Evolutionary conservation across 1,140 invertebrate genomes (phyloP).

Genomic region (Helicoverpa armigera): DNA sequence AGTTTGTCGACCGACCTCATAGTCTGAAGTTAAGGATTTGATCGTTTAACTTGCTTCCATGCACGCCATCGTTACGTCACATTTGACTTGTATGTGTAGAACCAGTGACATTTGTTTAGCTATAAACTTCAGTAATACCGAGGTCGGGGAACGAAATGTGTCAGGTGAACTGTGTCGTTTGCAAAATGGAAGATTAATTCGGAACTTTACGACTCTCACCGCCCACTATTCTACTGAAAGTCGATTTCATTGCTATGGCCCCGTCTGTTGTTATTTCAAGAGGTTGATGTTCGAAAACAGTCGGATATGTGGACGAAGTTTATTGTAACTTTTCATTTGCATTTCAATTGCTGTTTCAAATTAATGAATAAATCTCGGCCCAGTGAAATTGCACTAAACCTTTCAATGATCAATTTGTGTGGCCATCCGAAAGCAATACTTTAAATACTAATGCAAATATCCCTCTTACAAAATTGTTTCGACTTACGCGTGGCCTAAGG

Average conservation of each 20-base stretch:
- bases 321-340: neutral
- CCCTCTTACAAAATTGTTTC: constrained; percentile 58
- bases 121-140: constrained; percentile 28
- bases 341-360: constrained; percentile 28
- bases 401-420: constrained; percentile 22
- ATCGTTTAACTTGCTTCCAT: constrained; percentile 7
- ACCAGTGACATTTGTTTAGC: constrained; percentile 40
- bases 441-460: constrained; percentile 58
- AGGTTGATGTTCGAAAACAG: neutral
- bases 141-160: constrained; percentile 37
- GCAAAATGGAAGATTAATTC: constrained; percentile 39
- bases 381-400: neutral
- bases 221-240: constrained; percentile 13
- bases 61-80: constrained; percentile 31
- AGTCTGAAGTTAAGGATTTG: constrained; percentile 28
- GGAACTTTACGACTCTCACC: constrained; percentile 34
- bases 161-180: constrained; percentile 30
- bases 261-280: neutral
- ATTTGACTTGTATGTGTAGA: constrained; percentile 19
- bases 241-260: constrained; percentile 16
- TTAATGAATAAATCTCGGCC: constrained; percentile 15
- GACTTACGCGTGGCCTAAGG: constrained; percentile 54
- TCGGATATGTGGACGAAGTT: neutral
- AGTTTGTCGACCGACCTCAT: constrained; percentile 12
- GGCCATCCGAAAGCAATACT: constrained; percentile 22